Evolutionary conservation across 2,797 vertebrate genomes (phyloP), one percentile per base, ranked within the genome.

Genomic region (Molossus molossus): DNA sequence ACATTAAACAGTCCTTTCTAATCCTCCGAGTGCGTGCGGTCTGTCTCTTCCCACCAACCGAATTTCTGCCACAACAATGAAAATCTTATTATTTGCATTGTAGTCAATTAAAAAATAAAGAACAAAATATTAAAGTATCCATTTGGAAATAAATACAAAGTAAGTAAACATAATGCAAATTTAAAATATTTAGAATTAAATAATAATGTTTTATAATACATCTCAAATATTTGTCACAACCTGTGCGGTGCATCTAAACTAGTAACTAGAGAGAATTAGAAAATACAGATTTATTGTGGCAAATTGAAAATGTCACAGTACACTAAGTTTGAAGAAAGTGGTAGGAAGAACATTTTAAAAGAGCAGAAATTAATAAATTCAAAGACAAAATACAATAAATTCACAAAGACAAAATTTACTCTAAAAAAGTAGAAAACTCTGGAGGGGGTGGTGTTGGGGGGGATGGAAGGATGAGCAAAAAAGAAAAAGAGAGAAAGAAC

Each of bases 221-320:
- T 40, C 84, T 62, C 70, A 40, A 60, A 67, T 60, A 83, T 69
- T 23, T 67, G 53, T 76, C 70, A 94, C 58, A 84, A 67, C 17
- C 13, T 21, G 2, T n/a, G 62, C 18, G 29, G 69, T 76, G 25
- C 62, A 89, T n/a, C 29, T 29, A 69, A 90, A 50, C 29, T 76
- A 83, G n/a, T 53, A 57, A 87, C 25, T 77, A 77, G 80, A 75
- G 86, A 81, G 17, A 80, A 72, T 73, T 65, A 75, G 76, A 94
- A 86, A 80, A 33, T 48, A 73, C 0, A 64, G 70, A 79, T 72
- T 45, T 29, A 55, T 86, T 6, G 12, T 73, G 73, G 86, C 48
- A 72, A 86, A 73, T 94, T 57, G 80, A 4, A 86, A 86, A 73
- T 29, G 33, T 37, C 37, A 65, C 0, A 37, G 23, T 75, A 87